phyloP scores from a whole-genome alignment of 2,113 vertebrate genomes.

The Progne subis region DNA sequence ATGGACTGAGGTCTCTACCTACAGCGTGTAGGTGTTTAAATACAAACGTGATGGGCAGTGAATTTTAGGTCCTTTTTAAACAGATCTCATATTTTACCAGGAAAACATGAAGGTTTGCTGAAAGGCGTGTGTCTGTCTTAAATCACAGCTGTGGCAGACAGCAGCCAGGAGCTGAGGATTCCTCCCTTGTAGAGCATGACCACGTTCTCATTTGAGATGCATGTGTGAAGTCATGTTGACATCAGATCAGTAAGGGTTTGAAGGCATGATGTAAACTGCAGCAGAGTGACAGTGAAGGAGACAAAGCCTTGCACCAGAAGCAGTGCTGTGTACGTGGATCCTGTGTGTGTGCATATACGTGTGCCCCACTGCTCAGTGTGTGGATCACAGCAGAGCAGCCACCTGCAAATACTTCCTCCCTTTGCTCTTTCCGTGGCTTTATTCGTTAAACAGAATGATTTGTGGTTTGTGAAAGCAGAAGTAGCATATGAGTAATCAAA shows the following conservation, averaged over 20 bases:
- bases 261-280: background rate
- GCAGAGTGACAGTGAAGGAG: background rate
- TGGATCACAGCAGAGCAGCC: background rate
- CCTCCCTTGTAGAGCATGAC: background rate
- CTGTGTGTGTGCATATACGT: accelerated
- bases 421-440: background rate
- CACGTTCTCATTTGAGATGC: background rate
- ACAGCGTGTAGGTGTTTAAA: background rate
- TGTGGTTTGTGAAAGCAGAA: background rate
- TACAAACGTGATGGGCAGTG: background rate
- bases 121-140: background rate
- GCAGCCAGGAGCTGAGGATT: background rate
- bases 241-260: background rate
- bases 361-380: accelerated
- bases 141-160: background rate
- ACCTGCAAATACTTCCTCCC: background rate
- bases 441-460: background rate
- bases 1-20: background rate
- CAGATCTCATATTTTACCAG: background rate
- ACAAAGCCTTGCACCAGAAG: background rate
- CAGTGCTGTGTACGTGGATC: accelerated
- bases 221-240: background rate
- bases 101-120: background rate
- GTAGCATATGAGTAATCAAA: background rate
- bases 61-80: slow-evolving; percentile 29